phyloP scores from a whole-genome alignment of 2,113 vertebrate genomes.

The Drymodes brunneopygia region DNA sequence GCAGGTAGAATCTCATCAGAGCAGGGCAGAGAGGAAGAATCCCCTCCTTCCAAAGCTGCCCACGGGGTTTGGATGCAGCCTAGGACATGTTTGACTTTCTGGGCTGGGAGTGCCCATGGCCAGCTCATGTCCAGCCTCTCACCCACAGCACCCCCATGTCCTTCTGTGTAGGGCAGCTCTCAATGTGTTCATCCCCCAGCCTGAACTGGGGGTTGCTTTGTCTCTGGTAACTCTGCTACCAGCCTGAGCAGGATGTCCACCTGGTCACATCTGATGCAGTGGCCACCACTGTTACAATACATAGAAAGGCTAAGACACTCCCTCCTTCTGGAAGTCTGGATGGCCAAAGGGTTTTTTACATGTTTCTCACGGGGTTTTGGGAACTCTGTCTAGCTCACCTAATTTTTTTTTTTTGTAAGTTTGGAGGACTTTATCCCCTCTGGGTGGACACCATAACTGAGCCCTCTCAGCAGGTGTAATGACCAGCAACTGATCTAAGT shows the following conservation, averaged over 20 bases:
- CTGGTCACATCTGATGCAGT: not conserved
- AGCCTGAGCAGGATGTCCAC: not conserved
- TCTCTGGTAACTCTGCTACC: not conserved
- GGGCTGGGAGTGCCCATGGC: not conserved
- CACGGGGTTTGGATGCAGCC: not conserved
- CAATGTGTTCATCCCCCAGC: rapidly evolving
- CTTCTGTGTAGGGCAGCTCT: not conserved
- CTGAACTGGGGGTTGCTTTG: not conserved
- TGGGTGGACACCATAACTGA: not conserved
- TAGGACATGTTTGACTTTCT: not conserved
- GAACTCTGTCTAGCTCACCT: not conserved
- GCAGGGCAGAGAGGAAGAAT: rapidly evolving
- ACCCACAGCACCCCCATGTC: not conserved
- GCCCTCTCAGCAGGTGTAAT: not conserved
- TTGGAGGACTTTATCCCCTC: not conserved
- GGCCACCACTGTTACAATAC: not conserved
- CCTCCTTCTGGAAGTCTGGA: not conserved
- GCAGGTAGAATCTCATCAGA: not conserved
- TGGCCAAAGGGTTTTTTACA: not conserved
- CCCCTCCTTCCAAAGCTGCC: not conserved
- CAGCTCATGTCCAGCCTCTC: not conserved
- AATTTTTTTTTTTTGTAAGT: not conserved
- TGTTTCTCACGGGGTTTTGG: not conserved
- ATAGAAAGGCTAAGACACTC: not conserved
- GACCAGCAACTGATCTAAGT: not conserved